Base-by-base conservation (phyloP, 2,888 invertebrate genomes). In the Deilephila porcellus region DNA sequence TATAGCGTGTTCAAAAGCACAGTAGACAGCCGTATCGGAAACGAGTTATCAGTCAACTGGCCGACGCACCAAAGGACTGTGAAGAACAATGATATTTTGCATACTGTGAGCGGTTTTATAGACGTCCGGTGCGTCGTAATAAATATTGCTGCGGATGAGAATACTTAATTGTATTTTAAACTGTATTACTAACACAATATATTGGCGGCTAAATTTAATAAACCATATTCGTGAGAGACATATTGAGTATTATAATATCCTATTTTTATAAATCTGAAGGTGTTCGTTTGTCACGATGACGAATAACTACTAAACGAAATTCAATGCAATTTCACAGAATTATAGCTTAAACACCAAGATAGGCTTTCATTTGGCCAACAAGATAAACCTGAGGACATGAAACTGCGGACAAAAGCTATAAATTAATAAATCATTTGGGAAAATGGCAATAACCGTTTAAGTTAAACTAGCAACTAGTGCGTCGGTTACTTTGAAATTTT, bases 31-130 rank as follows among this genome's bases (percentile, higher is more conserved):
- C 19, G 56, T n/a, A 45, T 45, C 45, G 45, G 45, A 45, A 45
- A 45, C 56, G 56, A n/a, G 56, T 56, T 56, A 56, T 56, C 56
- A 56, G 56, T 56, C n/a, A 56, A 56, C 29, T 60, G 60, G 17
- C 64, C 37, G 45, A 45, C 45, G 45, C 11, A 45, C 45, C 45
- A 45, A 45, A 45, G 45, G 45, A 11, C 11, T 45, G 60, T 25
- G 29, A 20, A 19, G 85, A 83, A 89, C 88, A 88, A 86, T 88
- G 84, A 83, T 82, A 82, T 86, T 89, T 87, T 83, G 85, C 89
- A 86, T 86, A 82, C 80, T 80, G 76, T 77, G 72, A 80, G 81
- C 82, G 81, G 82, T 85, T 85, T 86, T 88, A 86, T 88, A 85
- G 84, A 83, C 86, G 84, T 88, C 88, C 86, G 86, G 82, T 80